These are phyloP conservation scores for Oreonectes daqikongensis DNA, from an alignment of 2,797 vertebrate genomes.

Conservation along the genomic window DNA sequence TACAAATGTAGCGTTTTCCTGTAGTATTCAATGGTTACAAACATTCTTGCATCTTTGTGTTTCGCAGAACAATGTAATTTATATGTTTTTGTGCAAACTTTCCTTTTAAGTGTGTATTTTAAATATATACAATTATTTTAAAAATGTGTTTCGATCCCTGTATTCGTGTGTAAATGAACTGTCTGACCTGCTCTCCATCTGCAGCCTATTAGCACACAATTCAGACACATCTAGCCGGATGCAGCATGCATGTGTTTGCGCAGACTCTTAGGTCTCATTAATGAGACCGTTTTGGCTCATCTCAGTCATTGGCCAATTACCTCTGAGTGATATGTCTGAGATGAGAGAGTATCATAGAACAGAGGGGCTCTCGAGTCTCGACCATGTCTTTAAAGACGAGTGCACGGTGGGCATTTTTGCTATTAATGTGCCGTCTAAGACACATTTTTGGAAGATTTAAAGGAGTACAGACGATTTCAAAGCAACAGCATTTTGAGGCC, in stretches of 20 bases:
- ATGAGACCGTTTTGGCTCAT: slow-evolving; percentile 57
- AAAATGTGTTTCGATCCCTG: neutral
- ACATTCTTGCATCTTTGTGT: no score
- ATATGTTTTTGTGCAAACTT: no score
- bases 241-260: slow-evolving; percentile 19
- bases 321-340: slow-evolving; percentile 41
- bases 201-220: slow-evolving; percentile 46
- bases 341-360: slow-evolving; percentile 51
- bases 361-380: slow-evolving; percentile 25
- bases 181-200: slow-evolving; percentile 35
- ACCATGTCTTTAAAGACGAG: neutral
- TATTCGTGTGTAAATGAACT: neutral
- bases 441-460: neutral
- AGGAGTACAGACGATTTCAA: no score
- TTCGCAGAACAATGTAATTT: no score
- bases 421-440: neutral
- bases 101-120: no score
- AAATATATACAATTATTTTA: no score
- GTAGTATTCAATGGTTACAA: neutral
- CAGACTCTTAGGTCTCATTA: slow-evolving; percentile 41
- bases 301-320: slow-evolving; percentile 56
- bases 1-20: no score
- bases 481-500: no score
- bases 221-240: slow-evolving; percentile 33
- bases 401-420: neutral